Base-by-base conservation (phyloP, 2,113 vertebrate genomes). In the Cinclus cinclus region DNA sequence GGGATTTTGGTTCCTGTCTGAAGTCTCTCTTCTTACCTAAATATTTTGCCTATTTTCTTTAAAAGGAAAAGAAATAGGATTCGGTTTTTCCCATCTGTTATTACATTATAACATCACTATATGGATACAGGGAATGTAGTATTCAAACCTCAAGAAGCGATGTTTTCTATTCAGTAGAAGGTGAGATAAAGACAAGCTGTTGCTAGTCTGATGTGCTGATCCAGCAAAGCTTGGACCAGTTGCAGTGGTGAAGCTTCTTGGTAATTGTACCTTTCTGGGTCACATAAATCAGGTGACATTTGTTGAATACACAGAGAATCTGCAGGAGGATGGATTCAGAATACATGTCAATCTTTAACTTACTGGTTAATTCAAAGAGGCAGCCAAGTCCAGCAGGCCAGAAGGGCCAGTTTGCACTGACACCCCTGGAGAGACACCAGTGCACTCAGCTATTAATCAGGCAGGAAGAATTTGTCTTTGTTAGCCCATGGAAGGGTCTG, bases 401-500 rank as follows among this genome's bases (percentile, higher is more conserved):
- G 65, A 47, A 73, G 20, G 22, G 25, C 17, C 39, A 60, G 55
- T 47, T 75, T 46, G 33, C 19, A 15, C 10, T 80, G 16, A 27
- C 47, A 42, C 0, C 0, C 15, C 27, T n/a, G 24, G 19, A 94
- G n/a, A 80, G 23, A 56, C n/a, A 21, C 11, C 0, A 0, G 20
- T 30, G 42, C 33, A 60, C 35, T 77, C 35, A 60, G 7, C 7
- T 71, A 1, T n/a, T 13, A 83, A 69, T 62, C 41, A 63, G 15
- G 2, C 15, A 62, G 58, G 27, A 63, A 35, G 13, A 31, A 2
- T 8, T 73, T 33, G 27, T 52, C 21, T 75, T 78, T 71, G 3
- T 41, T 56, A 44, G 39, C 20, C 7, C 2, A 2, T 42, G 18
- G 23, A 88, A 79, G 14, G 5, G 27, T 19, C 17, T 55, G 56